Evolutionary conservation across 2,797 vertebrate genomes (phyloP).

Genomic region (Cygnus olor): DNA sequence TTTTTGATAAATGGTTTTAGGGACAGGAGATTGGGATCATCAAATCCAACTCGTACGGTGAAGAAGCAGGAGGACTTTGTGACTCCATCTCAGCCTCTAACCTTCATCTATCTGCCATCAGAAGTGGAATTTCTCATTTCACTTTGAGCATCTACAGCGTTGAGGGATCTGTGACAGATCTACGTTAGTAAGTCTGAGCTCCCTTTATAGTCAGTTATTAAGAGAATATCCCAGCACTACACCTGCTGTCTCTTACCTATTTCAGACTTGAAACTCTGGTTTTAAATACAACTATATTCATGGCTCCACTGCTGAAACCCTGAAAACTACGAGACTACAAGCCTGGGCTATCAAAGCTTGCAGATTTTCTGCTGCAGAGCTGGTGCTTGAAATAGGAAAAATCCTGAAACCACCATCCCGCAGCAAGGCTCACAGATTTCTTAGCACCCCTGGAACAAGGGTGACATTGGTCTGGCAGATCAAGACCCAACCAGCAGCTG

Average conservation of each 20-base stretch:
- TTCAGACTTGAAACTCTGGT: not conserved
- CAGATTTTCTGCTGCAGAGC: not conserved
- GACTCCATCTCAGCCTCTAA: not conserved
- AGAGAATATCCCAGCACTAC: not conserved
- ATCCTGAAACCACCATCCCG: not conserved
- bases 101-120: not conserved
- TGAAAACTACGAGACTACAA: not conserved
- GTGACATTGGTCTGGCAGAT: not conserved
- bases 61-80: not conserved
- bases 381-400: not conserved
- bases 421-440: not conserved
- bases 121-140: not conserved
- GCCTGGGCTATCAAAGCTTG: not conserved
- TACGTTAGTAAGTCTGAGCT: not conserved
- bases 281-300: not conserved
- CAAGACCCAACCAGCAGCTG: not conserved
- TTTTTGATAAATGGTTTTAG: not conserved
- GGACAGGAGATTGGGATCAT: not conserved
- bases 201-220: not conserved
- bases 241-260: not conserved
- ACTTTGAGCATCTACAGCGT: not conserved
- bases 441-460: not conserved
- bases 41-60: not conserved
- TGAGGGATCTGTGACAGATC: not conserved
- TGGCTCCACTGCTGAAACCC: not conserved